Base-by-base conservation (phyloP, 2,888 invertebrate species). In the Parelbella ahira region DNA sequence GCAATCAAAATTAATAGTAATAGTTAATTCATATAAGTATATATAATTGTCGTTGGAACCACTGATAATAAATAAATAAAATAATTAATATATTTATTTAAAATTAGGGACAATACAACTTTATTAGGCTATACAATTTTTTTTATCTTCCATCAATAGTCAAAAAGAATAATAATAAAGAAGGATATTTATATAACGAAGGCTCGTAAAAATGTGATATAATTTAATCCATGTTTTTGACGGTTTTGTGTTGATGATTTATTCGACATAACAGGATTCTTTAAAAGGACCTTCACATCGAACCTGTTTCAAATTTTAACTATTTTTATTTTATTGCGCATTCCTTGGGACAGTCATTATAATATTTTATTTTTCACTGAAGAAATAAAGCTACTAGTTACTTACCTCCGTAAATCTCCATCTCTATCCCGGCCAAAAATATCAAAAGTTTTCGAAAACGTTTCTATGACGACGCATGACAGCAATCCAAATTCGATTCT, bases 381-480 rank as follows among this genome's bases (percentile, higher is more conserved):
- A 15, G 1, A 28, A 42, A 42, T 42, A 5, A 23, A 20, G 19
- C 1, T 9, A 25, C 4, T 13, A 21, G 21, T 15, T 47, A 68
- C 83, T 81, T 58, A 87, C 87, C 83, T 68, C 79, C 84, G 58
- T 66, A 69, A 65, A 72, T 73, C 63, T 87, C 87, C 87, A 87
- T 87, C 72, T 80, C 86, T 65, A 68, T 68, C 66, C 77, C 74
- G 70, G 69, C 72, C 73, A 73, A 78, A 81, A 63, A 77, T 23
- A 28, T 72, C 56, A 79, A 75, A 82, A 79, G 72, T 78, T 76
- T 78, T 57, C 51, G 51, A 80, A 80, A 78, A 62, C 80, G 87
- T 87, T 87, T 86, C 87, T 87, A 87, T 87, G 86, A 79, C 87
- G 76, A 87, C 87, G 70, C 86, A 86, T 87, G 87, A 87, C 81